These are phyloP conservation scores for Chrysolina haemoptera DNA, from an alignment of 2,888 invertebrate species.

Conservation along the genomic window DNA sequence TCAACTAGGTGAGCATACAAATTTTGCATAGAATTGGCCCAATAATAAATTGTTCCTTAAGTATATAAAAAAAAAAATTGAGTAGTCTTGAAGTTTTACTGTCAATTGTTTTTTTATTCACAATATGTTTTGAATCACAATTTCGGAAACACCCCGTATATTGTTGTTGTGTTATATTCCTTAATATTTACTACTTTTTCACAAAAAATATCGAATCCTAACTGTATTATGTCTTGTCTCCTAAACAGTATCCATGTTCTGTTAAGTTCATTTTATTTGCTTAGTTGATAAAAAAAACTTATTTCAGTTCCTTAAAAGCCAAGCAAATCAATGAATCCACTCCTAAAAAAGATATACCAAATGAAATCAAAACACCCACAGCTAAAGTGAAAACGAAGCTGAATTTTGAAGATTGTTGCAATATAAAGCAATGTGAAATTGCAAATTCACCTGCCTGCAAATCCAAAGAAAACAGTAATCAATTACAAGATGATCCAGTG, in stretches of 20 bases:
- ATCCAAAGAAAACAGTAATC: not conserved
- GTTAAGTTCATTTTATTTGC: too few species aligned
- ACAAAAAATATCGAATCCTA: too few species aligned
- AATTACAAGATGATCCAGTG: not conserved
- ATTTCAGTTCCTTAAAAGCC: slow-evolving; percentile 56
- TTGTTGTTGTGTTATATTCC: too few species aligned
- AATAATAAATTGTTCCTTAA: not conserved
- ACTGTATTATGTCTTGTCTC: too few species aligned
- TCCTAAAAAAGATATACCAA: slow-evolving; percentile 55
- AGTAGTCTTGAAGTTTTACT: not conserved
- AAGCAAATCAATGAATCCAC: slow-evolving; percentile 62
- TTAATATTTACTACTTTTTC: too few species aligned
- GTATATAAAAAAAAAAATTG: not conserved
- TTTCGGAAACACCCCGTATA: too few species aligned
- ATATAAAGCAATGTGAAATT: not conserved
- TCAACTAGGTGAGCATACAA: slow-evolving; percentile 34
- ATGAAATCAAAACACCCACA: slow-evolving; percentile 39
- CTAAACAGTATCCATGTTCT: not conserved
- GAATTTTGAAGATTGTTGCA: slow-evolving; percentile 52
- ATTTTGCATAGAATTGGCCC: not conserved
- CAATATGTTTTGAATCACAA: too few species aligned
- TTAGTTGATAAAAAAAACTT: not conserved
- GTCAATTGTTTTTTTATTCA: too few species aligned
- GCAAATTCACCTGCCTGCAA: not conserved
- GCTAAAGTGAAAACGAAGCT: slow-evolving; percentile 60